A percentile compares a stretch with the other conserved stretches of the same genome.
These are phyloP conservation scores for Peromyscus melanophrys DNA, from an alignment of 2,797 vertebrate genomes.

Conservation along the genomic window DNA sequence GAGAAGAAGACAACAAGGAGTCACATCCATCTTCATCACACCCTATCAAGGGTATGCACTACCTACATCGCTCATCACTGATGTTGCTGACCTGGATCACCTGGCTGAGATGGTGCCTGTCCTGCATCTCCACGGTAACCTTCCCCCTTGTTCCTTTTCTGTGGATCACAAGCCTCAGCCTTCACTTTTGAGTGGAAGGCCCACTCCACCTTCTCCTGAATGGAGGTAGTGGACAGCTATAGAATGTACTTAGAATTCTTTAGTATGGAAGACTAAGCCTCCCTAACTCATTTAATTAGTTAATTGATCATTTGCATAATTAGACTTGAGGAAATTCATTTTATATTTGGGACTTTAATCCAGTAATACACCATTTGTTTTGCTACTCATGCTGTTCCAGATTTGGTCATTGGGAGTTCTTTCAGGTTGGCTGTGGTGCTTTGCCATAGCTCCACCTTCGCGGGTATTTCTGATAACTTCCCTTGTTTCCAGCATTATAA, in stretches of 20 bases:
- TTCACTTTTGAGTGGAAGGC: neutral
- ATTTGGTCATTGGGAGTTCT: neutral
- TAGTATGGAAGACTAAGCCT: neutral
- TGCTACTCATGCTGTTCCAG: neutral
- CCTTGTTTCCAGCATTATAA: neutral
- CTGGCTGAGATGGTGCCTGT: neutral
- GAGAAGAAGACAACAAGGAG: neutral
- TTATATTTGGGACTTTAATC: neutral
- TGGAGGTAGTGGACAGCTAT: neutral
- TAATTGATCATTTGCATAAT: neutral
- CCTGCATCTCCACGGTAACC: neutral
- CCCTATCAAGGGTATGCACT: neutral
- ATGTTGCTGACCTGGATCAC: neutral
- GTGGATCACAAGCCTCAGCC: neutral
- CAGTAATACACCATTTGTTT: neutral
- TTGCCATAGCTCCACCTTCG: neutral
- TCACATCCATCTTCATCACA: neutral
- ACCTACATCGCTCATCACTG: neutral
- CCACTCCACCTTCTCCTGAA: neutral
- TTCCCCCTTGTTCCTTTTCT: neutral
- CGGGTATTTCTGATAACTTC: neutral
- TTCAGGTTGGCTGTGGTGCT: neutral
- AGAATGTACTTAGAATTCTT: constrained; percentile 22
- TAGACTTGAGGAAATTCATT: neutral
- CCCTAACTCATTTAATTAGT: neutral